These are phyloP conservation scores for Mormyrops boulengeri DNA, from an alignment of 2,797 vertebrate genomes.

Conservation along the genomic window DNA sequence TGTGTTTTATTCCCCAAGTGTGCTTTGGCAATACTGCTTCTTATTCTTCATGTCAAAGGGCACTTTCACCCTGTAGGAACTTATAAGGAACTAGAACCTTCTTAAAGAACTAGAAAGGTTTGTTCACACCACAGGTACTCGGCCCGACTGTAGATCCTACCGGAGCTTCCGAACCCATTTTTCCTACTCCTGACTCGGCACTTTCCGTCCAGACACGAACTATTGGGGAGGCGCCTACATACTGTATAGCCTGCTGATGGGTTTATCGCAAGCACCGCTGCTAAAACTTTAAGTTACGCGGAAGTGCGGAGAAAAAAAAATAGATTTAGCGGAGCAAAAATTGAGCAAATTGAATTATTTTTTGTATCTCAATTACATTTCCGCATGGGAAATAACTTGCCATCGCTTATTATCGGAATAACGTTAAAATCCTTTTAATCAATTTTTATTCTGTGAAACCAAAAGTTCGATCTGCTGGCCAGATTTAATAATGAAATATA, in stretches of 20 bases:
- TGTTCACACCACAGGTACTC: no score
- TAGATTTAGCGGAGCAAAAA: neutral
- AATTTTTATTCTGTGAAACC: neutral
- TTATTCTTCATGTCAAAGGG: neutral
- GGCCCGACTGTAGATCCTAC: no score
- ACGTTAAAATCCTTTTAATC: neutral
- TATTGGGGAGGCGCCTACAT: no score
- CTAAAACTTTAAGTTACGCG: neutral
- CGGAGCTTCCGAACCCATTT: no score
- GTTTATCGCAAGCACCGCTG: neutral
- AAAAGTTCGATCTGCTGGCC: neutral
- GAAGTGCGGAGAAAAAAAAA: neutral
- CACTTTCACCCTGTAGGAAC: neutral
- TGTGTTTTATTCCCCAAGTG: neutral
- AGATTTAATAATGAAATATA: neutral
- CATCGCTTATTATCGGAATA: neutral
- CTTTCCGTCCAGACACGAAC: no score
- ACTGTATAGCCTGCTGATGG: no score
- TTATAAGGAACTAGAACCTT: neutral
- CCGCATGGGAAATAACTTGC: neutral
- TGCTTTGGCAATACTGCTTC: neutral
- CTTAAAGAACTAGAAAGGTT: neutral
- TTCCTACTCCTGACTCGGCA: no score
- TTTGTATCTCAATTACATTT: neutral
- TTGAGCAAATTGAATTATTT: neutral